Conservation (phyloP, 1,140 invertebrate genomes). For the Heliconius hewitsoni region DNA sequence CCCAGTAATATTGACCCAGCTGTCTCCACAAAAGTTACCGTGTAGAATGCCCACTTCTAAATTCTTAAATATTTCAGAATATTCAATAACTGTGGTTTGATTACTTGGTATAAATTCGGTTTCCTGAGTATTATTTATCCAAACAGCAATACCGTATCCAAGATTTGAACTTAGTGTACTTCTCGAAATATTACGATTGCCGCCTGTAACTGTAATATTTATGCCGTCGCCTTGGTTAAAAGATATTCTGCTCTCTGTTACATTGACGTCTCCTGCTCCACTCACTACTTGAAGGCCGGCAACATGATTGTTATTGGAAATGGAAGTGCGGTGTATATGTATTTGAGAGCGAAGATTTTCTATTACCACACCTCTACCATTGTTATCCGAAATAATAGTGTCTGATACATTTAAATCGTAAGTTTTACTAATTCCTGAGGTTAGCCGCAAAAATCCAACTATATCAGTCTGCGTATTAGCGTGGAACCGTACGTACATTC, state of each 20-base stretch:
- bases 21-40: constrained; percentile 88
- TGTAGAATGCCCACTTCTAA: constrained; percentile 91
- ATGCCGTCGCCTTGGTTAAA: constrained; percentile 96
- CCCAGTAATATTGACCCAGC: constrained; percentile 92
- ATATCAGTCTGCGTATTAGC: constrained; percentile 86
- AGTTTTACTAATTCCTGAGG: constrained; percentile 89
- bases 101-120: constrained; percentile 89
- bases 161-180: constrained; percentile 90
- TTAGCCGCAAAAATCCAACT: constrained; percentile 88
- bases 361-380: constrained; percentile 93
- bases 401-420: constrained; percentile 94
- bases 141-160: constrained; percentile 92
- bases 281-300: constrained; percentile 92
- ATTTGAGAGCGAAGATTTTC: constrained; percentile 92
- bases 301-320: constrained; percentile 93
- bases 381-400: constrained; percentile 92
- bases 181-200: constrained; percentile 92
- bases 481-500: constrained; percentile 88
- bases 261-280: constrained; percentile 95
- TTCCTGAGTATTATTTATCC: constrained; percentile 93
- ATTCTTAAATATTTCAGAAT: constrained; percentile 93
- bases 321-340: constrained; percentile 89
- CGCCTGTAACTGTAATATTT: constrained; percentile 95
- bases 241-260: constrained; percentile 93
- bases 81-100: constrained; percentile 93